Percentiles rank a stretch among this genome's conserved stretches.
Conservation (phyloP, 2,797 vertebrate genomes). For the Manis pentadactyla region DNA sequence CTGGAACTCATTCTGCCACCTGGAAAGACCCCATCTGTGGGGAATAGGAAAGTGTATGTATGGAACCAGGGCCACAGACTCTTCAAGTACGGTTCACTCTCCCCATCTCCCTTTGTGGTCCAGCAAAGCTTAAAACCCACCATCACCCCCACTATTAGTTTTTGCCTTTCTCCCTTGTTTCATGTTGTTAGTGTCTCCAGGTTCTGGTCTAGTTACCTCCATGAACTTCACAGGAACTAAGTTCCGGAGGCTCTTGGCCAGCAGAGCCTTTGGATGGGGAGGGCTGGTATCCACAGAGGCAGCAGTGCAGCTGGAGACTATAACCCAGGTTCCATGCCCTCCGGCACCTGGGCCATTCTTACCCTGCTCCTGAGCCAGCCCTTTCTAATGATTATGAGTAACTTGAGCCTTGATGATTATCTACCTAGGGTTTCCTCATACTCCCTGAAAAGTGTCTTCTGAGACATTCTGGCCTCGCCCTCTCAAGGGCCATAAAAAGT, state of each 20-base stretch:
- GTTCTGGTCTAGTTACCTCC: neutral
- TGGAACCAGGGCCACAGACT: neutral
- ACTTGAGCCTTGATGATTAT: neutral
- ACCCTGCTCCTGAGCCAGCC: neutral
- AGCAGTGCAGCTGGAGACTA: neutral
- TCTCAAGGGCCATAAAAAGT: neutral
- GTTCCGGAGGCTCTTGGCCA: neutral
- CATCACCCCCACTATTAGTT: neutral
- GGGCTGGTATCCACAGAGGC: neutral
- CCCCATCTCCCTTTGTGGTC: neutral
- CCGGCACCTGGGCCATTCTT: neutral
- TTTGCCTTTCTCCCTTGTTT: neutral
- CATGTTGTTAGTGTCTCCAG: neutral
- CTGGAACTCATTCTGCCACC: neutral
- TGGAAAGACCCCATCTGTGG: neutral
- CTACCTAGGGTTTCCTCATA: neutral
- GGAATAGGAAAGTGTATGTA: neutral
- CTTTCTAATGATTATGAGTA: neutral
- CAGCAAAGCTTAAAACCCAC: neutral
- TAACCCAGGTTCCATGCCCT: neutral
- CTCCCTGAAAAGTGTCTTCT: constrained; percentile 25
- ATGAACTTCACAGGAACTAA: neutral
- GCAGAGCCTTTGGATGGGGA: neutral
- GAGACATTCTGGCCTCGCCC: neutral
- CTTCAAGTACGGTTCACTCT: neutral